These are phyloP conservation scores for Sphaerophoria taeniata DNA, from an alignment of 2,888 invertebrate species.

Conservation along the genomic window DNA sequence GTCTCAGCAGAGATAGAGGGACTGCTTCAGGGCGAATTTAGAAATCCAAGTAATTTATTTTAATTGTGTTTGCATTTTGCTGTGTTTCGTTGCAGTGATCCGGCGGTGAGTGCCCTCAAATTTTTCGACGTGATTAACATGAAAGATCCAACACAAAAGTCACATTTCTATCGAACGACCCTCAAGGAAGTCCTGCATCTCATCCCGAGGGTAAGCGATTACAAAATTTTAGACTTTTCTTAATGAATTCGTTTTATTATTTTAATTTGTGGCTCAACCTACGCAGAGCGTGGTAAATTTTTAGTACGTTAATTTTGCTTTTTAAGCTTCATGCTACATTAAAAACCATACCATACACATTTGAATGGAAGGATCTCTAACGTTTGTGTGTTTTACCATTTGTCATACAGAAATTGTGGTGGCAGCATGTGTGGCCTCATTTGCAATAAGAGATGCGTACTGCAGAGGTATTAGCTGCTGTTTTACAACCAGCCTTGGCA, in stretches of 20 bases:
- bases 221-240: background rate
- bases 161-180: constrained; percentile 94
- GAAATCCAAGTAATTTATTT: constrained; percentile 51
- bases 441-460: constrained; percentile 93
- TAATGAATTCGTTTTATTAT: background rate
- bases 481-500: constrained; percentile 92
- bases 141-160: constrained; percentile 94
- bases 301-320: constrained; percentile 2
- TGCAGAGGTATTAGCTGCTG: constrained; percentile 93
- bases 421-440: constrained; percentile 96
- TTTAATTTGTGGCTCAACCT: background rate
- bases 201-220: constrained; percentile 90
- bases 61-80: constrained; percentile 57
- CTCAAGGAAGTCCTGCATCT: constrained; percentile 93
- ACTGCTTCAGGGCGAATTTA: too few species aligned
- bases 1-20: background rate
- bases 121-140: constrained; percentile 95
- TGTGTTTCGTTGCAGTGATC: constrained; percentile 86
- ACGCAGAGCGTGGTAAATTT: background rate
- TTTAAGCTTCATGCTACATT: background rate
- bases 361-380: background rate
- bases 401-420: constrained; percentile 93
- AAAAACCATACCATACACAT: too few species aligned
- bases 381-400: constrained; percentile 68
- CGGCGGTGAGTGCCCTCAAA: constrained; percentile 95